A percentile compares a stretch with the other conserved stretches of the same genome.
phyloP scores from a whole-genome alignment of 2,113 vertebrate species.

The Myxocyprinus asiaticus region DNA sequence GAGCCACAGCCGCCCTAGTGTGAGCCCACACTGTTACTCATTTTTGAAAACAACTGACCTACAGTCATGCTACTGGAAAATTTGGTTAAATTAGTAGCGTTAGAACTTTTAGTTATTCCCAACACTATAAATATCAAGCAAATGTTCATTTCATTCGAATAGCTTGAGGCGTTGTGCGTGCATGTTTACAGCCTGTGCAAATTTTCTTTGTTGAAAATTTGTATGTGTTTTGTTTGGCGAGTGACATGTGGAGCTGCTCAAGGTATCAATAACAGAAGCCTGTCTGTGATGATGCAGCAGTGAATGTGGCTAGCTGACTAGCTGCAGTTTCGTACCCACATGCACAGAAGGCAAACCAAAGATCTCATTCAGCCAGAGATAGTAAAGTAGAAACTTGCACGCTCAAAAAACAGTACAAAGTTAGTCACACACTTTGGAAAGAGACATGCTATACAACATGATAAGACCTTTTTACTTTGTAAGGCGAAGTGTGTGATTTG shows the following conservation, averaged over 20 bases:
- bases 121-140: background rate
- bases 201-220: background rate
- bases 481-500: too few species aligned
- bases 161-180: background rate
- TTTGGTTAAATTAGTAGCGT: background rate
- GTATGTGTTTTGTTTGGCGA: background rate
- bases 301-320: conserved; percentile 45
- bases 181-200: background rate
- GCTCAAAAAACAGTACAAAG: background rate
- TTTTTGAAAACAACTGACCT: too few species aligned
- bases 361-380: conserved; percentile 34
- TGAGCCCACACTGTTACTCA: too few species aligned
- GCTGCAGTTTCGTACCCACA: conserved; percentile 43
- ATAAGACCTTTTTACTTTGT: too few species aligned
- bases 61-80: too few species aligned
- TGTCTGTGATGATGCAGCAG: conserved; percentile 35
- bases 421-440: background rate
- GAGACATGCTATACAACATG: background rate
- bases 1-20: too few species aligned
- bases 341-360: conserved; percentile 48
- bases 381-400: conserved; percentile 14
- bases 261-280: conserved; percentile 16
- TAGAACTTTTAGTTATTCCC: background rate
- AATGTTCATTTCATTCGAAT: background rate
- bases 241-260: background rate